Base-by-base conservation (phyloP, 2,113 vertebrate species). In the Cinclus mexicanus region DNA sequence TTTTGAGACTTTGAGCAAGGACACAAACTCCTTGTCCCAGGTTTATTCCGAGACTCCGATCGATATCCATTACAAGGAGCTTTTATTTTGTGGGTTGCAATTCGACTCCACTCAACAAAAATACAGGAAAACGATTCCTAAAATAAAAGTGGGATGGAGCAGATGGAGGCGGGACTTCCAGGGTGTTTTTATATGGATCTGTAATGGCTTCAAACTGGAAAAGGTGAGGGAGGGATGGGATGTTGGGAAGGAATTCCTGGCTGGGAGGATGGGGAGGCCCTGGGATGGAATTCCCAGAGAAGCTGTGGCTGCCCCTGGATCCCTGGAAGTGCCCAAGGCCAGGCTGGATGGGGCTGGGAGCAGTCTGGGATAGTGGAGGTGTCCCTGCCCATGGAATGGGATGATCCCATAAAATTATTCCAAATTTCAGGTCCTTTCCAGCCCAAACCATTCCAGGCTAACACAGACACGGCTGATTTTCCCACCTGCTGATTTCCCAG, bases 41-140 rank as follows among this genome's bases (percentile, higher is more conserved):
- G 46, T 14, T 41, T 49, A 56, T 76, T 91, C 23, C 1, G 18
- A 47, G 60, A 13, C 39, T 8, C 10, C 20, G 91, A 93, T 94
- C 93, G 22, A 94, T 93, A 91, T 37, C 28, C 75, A 57, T 88
- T 72, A 68, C 1, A 0, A 6, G 37, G 16, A 6, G 1, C 39
- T 65, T 80, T 79, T 77, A 29, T 77, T 92, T 59, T 8, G 8
- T n/a, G 69, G 56, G 35, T 6, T 75, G 52, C 16, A 17, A 63
- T 35, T 35, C 15, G 65, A 31, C 63, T n/a, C 74, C 25, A 28
- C n/a, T 64, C 72, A 5, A 39, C 77, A 56, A 35, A 89, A 94
- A 65, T 1, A 4, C 8, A 10, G 55, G 3, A 22, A 50, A 18
- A 20, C 0, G 23, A 22, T 26, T 49, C 67, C 35, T 11, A n/a